phyloP scores from a whole-genome alignment of 1,140 invertebrate genomes.

The Eciton burchellii region DNA sequence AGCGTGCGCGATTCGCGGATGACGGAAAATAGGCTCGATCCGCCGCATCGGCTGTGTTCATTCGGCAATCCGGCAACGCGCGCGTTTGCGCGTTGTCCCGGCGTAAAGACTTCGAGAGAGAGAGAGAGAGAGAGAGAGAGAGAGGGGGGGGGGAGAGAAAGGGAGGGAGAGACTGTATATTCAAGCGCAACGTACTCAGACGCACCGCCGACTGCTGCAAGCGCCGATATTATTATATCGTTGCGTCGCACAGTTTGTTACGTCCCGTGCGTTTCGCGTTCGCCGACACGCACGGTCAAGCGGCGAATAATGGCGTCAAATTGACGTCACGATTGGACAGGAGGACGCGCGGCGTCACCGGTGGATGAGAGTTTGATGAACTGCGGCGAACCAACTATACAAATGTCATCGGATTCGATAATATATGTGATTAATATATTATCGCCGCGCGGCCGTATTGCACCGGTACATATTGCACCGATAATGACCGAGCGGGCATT shows the following conservation, averaged over 20 bases:
- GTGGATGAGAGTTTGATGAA: constrained; percentile 44
- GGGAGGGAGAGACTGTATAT: too few species aligned
- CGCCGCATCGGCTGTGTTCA: not conserved
- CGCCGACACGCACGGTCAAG: not conserved
- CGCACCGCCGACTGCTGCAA: too few species aligned
- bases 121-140: too few species aligned
- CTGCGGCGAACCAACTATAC: constrained; percentile 17
- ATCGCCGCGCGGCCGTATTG: constrained; percentile 30
- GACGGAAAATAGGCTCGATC: constrained; percentile 16
- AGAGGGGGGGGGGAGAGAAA: too few species aligned
- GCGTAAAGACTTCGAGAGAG: not conserved
- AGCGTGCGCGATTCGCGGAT: not conserved
- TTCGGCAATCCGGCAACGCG: not conserved
- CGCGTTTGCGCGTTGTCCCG: not conserved
- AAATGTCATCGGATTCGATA: constrained; percentile 47
- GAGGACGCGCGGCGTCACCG: not conserved
- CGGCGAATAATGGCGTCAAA: constrained; percentile 39
- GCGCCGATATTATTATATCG: too few species aligned
- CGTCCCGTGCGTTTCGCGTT: not conserved
- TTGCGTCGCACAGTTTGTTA: not conserved
- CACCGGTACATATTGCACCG: constrained; percentile 8
- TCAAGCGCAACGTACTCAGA: too few species aligned
- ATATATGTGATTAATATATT: constrained; percentile 55
- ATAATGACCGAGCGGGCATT: constrained; percentile 18
- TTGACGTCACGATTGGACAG: constrained; percentile 39